Evolutionary conservation across 2,888 invertebrate species (phyloP), one percentile per base, ranked within the genome.

Genomic region (Acleris cristana): DNA sequence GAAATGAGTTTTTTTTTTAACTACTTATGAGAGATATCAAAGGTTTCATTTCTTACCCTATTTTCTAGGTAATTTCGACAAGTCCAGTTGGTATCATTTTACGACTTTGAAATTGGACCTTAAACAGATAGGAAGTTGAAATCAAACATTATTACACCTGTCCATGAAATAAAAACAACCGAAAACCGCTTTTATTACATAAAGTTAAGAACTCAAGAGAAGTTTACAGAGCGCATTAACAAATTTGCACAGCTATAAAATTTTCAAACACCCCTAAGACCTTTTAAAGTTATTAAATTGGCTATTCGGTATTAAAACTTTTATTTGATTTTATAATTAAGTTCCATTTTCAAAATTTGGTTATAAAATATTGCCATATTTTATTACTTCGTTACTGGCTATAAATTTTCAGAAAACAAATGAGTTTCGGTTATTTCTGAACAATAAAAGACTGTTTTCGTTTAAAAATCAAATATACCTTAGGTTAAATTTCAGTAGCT

Each of bases 61-160:
- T 52, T 57, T 34, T 53, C 58, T 45, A 26, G 57, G 69, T 70
- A 71, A 65, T 73, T 70, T 70, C 68, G 64, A 64, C 58, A 44
- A 72, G 71, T 64, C 59, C 69, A 48, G 70, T 68, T 68, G 64
- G 70, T 71, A 70, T 73, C n/a, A 69, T 79, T 84, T 83, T 80
- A 84, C 74, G 77, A 72, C 73, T 78, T 81, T 83, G 80, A 78
- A 82, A 82, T 82, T 78, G 74, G 73, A 70, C 71, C 78, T 72
- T 62, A 73, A 73, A 74, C 65, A 54, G 54, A 68, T 61, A 68
- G 67, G 62, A 65, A 65, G 51, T 69, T 59, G 30, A 34, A 56
- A 30, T 56, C 30, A 49, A 49, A 23, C 48, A 21, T 10, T 19
- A 60, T 3, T 18, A 49, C 2, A 53, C 12, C 3, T 6, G 1